These are phyloP conservation scores for Sylvietta virens DNA, from an alignment of 2,113 vertebrate genomes.

Conservation along the genomic window DNA sequence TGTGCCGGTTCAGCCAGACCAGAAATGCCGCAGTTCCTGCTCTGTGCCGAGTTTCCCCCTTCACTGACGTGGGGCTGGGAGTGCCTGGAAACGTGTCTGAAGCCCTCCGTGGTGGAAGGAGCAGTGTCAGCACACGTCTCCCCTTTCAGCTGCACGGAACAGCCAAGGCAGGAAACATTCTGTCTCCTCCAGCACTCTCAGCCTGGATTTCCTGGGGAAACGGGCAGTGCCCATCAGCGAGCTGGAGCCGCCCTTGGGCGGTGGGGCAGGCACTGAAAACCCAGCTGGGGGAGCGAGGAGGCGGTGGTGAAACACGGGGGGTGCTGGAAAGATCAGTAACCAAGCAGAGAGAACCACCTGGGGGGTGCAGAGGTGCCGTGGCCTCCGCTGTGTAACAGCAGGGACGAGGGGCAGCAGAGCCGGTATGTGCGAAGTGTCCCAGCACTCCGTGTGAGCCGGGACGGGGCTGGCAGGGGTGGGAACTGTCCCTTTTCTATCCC, in stretches of 20 bases:
- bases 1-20: background rate
- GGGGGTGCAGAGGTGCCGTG: background rate
- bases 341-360: too few species aligned
- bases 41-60: rapidly evolving
- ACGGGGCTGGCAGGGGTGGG: background rate
- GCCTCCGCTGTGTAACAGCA: background rate
- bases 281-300: background rate
- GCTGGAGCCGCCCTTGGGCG: rapidly evolving
- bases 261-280: background rate
- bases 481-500: background rate
- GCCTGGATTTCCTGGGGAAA: background rate
- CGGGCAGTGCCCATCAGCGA: rapidly evolving
- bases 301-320: rapidly evolving
- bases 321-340: background rate
- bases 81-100: rapidly evolving
- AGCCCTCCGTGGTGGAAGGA: background rate
- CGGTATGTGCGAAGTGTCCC: rapidly evolving
- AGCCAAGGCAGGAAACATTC: background rate
- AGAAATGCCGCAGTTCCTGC: background rate
- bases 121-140: background rate
- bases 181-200: background rate
- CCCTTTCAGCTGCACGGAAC: background rate
- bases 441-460: rapidly evolving
- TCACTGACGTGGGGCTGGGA: rapidly evolving
- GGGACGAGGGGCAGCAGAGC: background rate